Conservation (phyloP, 2,113 vertebrate genomes). For the Burhinus oedicnemus region DNA sequence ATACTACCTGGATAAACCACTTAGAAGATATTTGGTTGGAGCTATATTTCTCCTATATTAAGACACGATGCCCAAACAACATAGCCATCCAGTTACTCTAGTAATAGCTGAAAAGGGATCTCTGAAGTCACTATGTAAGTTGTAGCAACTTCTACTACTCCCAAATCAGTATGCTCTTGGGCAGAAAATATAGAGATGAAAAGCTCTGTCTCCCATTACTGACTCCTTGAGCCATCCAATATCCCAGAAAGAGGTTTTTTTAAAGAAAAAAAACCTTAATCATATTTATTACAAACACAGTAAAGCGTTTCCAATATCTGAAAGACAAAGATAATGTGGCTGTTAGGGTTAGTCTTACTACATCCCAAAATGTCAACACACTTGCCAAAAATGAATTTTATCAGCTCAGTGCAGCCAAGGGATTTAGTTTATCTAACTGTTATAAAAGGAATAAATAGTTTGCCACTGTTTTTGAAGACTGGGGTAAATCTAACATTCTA, state of each 20-base stretch:
- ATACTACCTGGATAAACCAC: background rate
- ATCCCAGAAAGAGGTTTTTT: background rate
- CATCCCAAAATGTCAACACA: constrained; percentile 30
- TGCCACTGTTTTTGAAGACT: constrained; percentile 64
- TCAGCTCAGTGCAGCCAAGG: constrained; percentile 20
- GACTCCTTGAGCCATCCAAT: background rate
- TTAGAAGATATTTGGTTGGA: background rate
- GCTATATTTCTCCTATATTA: background rate
- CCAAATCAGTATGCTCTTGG: background rate
- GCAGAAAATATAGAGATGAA: background rate
- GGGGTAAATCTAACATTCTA: constrained; percentile 60
- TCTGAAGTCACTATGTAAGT: background rate
- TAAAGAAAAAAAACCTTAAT: background rate
- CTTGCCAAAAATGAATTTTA: constrained; percentile 45
- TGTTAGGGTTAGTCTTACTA: background rate
- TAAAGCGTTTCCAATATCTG: background rate
- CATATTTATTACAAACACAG: background rate
- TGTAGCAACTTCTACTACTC: background rate
- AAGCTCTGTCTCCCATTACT: background rate
- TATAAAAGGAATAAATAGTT: constrained; percentile 61
- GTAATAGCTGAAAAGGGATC: background rate
- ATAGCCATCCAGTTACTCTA: background rate
- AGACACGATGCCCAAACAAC: background rate
- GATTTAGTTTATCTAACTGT: constrained; percentile 58
- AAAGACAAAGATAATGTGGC: background rate